Evolutionary conservation across 2,888 invertebrate species (phyloP).

Genomic region (Hydrotaea diabolus): DNA sequence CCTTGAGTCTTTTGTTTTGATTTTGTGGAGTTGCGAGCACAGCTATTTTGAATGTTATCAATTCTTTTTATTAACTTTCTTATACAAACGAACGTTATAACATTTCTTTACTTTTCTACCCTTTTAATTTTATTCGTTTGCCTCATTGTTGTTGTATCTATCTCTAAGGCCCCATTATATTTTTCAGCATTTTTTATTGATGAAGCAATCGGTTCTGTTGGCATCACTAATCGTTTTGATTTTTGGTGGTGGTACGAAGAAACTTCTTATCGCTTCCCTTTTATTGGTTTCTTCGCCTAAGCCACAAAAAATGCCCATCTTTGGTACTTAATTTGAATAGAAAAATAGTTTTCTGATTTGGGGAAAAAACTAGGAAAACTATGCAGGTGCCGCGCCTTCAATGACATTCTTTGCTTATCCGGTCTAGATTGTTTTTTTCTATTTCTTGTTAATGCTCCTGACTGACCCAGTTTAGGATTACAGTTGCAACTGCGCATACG

Average conservation of each 20-base stretch:
- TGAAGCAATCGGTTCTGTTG: conserved; percentile 50
- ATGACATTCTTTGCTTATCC: conserved; percentile 12
- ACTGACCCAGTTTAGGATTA: conserved; percentile 27
- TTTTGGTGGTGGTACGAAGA: conserved; percentile 5
- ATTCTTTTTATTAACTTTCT: conserved; percentile 53
- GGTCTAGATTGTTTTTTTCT: background rate
- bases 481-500: background rate
- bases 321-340: conserved; percentile 19
- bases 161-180: conserved; percentile 16
- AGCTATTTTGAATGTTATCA: conserved; percentile 9
- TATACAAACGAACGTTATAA: conserved; percentile 53
- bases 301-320: background rate
- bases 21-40: background rate
- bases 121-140: background rate
- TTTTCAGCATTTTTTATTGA: conserved; percentile 48
- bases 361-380: no score
- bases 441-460: conserved; percentile 61
- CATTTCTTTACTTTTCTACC: conserved; percentile 33
- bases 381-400: conserved; percentile 42
- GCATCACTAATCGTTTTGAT: background rate
- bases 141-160: background rate
- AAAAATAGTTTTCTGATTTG: conserved; percentile 8
- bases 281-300: background rate
- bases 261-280: conserved; percentile 14
- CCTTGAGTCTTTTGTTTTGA: conserved; percentile 58